phyloP scores from a whole-genome alignment of 2,113 vertebrate species.

The Oenanthe melanoleuca region DNA sequence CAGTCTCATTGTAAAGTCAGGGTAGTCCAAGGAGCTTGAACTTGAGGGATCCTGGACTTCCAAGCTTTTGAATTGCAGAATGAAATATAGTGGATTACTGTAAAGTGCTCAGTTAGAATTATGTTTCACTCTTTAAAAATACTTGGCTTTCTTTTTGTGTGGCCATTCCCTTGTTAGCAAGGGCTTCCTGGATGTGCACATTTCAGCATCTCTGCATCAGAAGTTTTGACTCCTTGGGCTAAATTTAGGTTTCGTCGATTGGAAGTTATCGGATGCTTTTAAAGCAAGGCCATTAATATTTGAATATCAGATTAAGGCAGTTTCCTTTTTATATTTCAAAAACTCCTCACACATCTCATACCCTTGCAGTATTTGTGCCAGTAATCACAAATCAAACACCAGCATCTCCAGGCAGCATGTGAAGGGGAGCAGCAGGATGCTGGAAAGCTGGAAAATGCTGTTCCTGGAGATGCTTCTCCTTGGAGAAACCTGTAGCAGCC shows the following conservation, averaged over 20 bases:
- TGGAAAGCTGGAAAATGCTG: neutral
- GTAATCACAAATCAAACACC: neutral
- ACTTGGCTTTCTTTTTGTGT: neutral
- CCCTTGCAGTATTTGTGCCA: neutral
- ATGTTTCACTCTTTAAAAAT: neutral
- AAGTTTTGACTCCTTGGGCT: slow-evolving; percentile 7
- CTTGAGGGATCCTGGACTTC: neutral
- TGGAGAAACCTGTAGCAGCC: neutral
- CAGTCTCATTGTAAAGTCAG: neutral
- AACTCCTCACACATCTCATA: neutral
- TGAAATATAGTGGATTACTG: neutral
- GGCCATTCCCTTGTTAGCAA: neutral
- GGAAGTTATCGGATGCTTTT: slow-evolving; percentile 36
- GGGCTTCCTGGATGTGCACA: neutral
- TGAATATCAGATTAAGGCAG: neutral
- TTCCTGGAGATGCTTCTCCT: neutral
- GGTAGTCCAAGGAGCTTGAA: neutral
- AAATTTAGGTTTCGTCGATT: slow-evolving; percentile 36
- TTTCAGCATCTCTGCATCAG: neutral
- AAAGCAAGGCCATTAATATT: slow-evolving; percentile 45
- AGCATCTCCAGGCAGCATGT: fast-evolving
- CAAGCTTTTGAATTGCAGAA: neutral
- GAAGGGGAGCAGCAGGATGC: neutral
- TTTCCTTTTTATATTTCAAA: neutral
- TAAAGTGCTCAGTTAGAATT: neutral